Conservation (phyloP, 2,888 invertebrate species). For the Pseudanteris insignis region DNA sequence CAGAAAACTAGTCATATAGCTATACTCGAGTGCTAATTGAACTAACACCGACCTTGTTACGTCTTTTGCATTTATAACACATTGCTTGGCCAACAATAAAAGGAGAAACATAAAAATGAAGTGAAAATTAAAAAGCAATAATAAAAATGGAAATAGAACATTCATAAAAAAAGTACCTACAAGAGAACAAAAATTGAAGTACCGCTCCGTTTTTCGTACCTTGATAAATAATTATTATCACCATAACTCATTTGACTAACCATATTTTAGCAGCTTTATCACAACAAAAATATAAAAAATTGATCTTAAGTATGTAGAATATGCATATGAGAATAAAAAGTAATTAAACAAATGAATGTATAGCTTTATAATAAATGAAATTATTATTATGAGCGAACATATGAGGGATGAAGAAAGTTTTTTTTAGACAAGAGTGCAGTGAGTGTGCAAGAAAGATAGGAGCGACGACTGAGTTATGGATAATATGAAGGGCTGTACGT, state of each 20-base stretch:
- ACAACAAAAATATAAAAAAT: conserved; percentile 59
- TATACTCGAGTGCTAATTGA: conserved; percentile 64
- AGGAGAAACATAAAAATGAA: conserved; percentile 15
- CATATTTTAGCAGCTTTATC: conserved; percentile 59
- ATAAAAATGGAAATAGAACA: conserved; percentile 14
- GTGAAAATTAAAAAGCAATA: conserved; percentile 38
- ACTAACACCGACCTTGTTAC: conserved; percentile 64
- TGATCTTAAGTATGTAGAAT: conserved; percentile 62
- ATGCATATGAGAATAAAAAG: conserved; percentile 47
- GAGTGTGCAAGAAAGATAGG: conserved; percentile 27
- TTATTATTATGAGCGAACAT: conserved; percentile 51
- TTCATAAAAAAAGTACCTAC: conserved; percentile 7
- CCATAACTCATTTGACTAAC: conserved; percentile 61
- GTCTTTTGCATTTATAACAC: conserved; percentile 64
- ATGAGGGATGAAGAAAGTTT: conserved; percentile 17
- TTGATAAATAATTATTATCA: conserved; percentile 52
- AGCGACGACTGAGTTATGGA: conserved; percentile 59
- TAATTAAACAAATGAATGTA: conserved; percentile 60
- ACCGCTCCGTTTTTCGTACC: conserved; percentile 58
- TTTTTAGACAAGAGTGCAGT: conserved; percentile 22
- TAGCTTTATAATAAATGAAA: conserved; percentile 59
- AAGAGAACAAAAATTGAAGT: conserved; percentile 7
- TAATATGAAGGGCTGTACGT: conserved; percentile 62
- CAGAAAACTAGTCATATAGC: conserved; percentile 65
- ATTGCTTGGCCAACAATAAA: conserved; percentile 53